Percentiles rank a stretch among this genome's conserved stretches.
phyloP scores from a whole-genome alignment of 2,888 invertebrate species.

The Folsomia candida region DNA sequence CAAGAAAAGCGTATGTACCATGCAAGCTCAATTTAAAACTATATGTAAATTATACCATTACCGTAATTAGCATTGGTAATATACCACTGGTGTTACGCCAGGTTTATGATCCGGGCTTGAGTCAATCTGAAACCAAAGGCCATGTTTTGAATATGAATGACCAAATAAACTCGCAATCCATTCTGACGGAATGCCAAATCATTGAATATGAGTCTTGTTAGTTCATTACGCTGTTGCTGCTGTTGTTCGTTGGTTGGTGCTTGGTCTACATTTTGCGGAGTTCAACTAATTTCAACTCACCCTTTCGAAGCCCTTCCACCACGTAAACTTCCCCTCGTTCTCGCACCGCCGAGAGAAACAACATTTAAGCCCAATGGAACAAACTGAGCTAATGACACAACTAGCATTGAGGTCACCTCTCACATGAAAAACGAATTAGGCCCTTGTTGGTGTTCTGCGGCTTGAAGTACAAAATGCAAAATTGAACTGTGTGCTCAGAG shows the following conservation, averaged over 20 bases:
- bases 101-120: slow-evolving; percentile 14
- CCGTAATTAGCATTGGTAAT: slow-evolving; percentile 12
- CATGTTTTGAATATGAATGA: slow-evolving; percentile 4
- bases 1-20: not conserved
- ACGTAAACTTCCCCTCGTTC: not conserved
- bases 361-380: too few relatives aligned
- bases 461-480: not conserved
- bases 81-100: slow-evolving; percentile 2
- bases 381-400: not conserved
- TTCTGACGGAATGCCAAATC: not conserved
- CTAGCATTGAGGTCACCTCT: not conserved
- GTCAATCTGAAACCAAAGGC: slow-evolving; percentile 2
- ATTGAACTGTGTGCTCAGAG: not conserved
- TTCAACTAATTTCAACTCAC: not conserved
- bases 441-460: not conserved
- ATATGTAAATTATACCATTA: slow-evolving; percentile 5
- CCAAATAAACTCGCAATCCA: not conserved
- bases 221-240: too few relatives aligned
- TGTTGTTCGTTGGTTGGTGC: too few relatives aligned
- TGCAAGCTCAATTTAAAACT: not conserved
- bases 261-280: too few relatives aligned
- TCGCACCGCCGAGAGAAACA: too few relatives aligned
- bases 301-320: not conserved
- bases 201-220: not conserved
- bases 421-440: not conserved